Evolutionary conservation across 2,113 vertebrate species (phyloP), one percentile per base, ranked within the genome.

Genomic region (Cavia aperea): DNA sequence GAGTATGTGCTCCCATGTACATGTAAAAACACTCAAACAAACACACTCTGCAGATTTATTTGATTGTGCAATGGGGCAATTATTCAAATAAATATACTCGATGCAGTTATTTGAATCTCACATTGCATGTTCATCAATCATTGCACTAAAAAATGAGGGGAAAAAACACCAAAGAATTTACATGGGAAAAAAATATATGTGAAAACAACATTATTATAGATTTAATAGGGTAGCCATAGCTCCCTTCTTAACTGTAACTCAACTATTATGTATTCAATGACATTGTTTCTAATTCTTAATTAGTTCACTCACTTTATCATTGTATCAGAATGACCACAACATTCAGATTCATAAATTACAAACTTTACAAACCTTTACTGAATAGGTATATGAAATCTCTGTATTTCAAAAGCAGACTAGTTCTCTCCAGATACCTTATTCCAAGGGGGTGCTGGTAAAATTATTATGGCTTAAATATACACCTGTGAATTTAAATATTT

Each of bases 11-110:
- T 97, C 96, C 97, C 96, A 95, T 97, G 96, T 97, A 97, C 97
- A 97, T 92, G 97, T 96, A 96, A 96, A 97, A 98, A 98, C 97
- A 97, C 97, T 98, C 97, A 97, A 97, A 97, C 97, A 97, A 98
- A 98, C 97, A 97, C 95, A 96, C 96, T 97, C 92, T 4, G 88
- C 84, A 96, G 96, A 97, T 97, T 97, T 97, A 97, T 97, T 97
- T 97, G 97, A 97, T 89, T 96, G 96, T 97, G 96, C 95, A 97
- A 94, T 96, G 97, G 97, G 97, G 95, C 97, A 97, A 95, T 96
- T 96, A 95, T 96, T 97, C 97, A 97, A 97, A 97, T 96, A 98
- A 98, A 98, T 95, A 97, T 82, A 87, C 95, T 66, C 70, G 81
- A 90, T 95, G 92, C 94, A 96, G 94, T 97, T 97, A 96, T 97